Percentiles rank a stretch among this genome's conserved stretches.
Evolutionary conservation across 1,140 invertebrate species (phyloP).

Genomic region (Aporrectodea caliginosa): DNA sequence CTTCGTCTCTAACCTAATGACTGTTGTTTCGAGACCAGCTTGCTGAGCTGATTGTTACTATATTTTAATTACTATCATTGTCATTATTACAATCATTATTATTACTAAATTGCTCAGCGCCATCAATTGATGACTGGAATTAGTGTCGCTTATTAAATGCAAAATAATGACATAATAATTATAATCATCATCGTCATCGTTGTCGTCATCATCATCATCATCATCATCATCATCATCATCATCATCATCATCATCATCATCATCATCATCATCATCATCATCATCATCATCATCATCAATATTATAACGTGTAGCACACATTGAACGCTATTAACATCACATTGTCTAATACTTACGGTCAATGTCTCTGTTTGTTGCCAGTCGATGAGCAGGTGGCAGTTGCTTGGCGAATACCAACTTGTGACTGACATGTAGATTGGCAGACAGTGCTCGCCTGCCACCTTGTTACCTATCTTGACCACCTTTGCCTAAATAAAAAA

Average conservation of each 20-base stretch:
- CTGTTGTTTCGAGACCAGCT: too few species aligned
- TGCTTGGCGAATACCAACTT: constrained; percentile 8
- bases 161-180: too few species aligned
- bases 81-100: too few species aligned
- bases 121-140: too few species aligned
- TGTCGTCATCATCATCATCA: neutral
- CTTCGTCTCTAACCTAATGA: too few species aligned
- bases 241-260: neutral
- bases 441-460: neutral
- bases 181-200: constrained; percentile 11
- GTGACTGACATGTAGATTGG: neutral
- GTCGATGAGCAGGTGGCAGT: constrained; percentile 5
- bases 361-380: neutral
- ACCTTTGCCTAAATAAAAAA: constrained; percentile 15
- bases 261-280: constrained; percentile 9
- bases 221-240: neutral
- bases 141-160: too few species aligned
- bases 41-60: too few species aligned
- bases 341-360: too few species aligned
- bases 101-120: too few species aligned
- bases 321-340: too few species aligned
- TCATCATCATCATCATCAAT: constrained; percentile 9
- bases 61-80: too few species aligned
- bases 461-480: neutral
- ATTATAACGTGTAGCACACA: too few species aligned